Evolutionary conservation across 2,888 invertebrate genomes (phyloP).

Genomic region (Agonopterix alstromeriana): DNA sequence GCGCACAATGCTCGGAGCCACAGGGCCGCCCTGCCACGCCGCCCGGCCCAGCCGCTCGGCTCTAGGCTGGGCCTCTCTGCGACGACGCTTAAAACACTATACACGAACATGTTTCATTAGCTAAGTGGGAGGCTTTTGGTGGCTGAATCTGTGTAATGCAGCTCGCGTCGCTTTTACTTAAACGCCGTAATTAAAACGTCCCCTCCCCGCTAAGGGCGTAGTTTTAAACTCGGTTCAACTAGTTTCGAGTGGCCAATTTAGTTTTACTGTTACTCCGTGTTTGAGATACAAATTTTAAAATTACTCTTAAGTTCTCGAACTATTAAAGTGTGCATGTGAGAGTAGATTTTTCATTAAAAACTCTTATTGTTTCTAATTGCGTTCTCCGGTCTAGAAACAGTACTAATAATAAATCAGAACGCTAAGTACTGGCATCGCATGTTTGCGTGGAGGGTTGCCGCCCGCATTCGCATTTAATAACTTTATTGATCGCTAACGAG

Average conservation of each 20-base stretch:
- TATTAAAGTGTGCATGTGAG: not conserved
- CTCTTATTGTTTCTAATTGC: too few species aligned
- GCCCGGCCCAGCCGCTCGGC: constrained; percentile 13
- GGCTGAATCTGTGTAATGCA: constrained; percentile 74
- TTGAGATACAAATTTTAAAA: constrained; percentile 39
- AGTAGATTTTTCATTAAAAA: not conserved
- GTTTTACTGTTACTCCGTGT: constrained; percentile 59
- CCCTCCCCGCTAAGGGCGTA: constrained; percentile 59
- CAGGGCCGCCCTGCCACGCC: constrained; percentile 22
- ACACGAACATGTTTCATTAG: constrained; percentile 78
- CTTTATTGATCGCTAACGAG: constrained; percentile 62
- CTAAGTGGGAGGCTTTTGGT: constrained; percentile 78
- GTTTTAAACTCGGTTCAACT: constrained; percentile 69
- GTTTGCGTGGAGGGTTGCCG: constrained; percentile 27
- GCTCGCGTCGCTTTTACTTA: constrained; percentile 72
- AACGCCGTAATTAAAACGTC: constrained; percentile 74
- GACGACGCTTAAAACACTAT: constrained; percentile 62
- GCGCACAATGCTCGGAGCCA: constrained; percentile 44
- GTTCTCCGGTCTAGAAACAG: too few species aligned
- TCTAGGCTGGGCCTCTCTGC: constrained; percentile 24
- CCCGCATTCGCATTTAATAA: constrained; percentile 39
- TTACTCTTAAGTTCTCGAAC: constrained; percentile 5
- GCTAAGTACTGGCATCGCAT: constrained; percentile 13
- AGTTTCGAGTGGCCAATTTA: constrained; percentile 69
- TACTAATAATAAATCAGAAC: not conserved